phyloP scores from a whole-genome alignment of 1,140 invertebrate genomes.

The Neodiprion virginianus region DNA sequence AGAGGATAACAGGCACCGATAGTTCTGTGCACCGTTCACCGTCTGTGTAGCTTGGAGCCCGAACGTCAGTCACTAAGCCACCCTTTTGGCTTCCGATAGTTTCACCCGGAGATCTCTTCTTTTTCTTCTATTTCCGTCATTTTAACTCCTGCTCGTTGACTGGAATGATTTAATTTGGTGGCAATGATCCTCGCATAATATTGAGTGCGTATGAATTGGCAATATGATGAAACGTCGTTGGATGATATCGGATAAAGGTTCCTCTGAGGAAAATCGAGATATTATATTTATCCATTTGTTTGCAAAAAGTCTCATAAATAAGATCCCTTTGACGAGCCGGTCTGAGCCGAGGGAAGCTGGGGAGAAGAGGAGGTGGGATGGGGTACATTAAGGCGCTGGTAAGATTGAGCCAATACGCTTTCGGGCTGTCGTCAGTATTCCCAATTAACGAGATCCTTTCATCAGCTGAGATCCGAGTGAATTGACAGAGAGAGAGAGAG shows the following conservation, averaged over 20 bases:
- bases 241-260: not conserved
- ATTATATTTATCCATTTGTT: slow-evolving; percentile 64
- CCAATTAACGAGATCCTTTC: slow-evolving; percentile 59
- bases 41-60: not conserved
- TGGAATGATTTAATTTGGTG: no score
- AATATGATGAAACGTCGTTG: no score
- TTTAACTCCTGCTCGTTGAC: no score
- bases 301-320: slow-evolving; percentile 63
- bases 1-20: not conserved
- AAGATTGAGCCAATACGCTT: slow-evolving; percentile 51
- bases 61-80: not conserved
- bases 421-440: slow-evolving; percentile 55
- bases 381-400: slow-evolving; percentile 21
- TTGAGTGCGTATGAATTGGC: no score
- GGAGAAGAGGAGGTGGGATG: slow-evolving; percentile 21
- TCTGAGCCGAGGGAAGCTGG: slow-evolving; percentile 32
- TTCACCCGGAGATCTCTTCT: no score
- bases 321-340: slow-evolving; percentile 60
- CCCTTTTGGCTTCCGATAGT: not conserved
- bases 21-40: not conserved
- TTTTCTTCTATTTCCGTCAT: no score
- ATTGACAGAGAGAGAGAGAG: not conserved
- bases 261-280: slow-evolving; percentile 32
- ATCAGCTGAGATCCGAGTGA: slow-evolving; percentile 31
- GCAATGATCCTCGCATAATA: no score